phyloP scores from a whole-genome alignment of 1,140 invertebrate genomes.

The Ceratina calcarata region DNA sequence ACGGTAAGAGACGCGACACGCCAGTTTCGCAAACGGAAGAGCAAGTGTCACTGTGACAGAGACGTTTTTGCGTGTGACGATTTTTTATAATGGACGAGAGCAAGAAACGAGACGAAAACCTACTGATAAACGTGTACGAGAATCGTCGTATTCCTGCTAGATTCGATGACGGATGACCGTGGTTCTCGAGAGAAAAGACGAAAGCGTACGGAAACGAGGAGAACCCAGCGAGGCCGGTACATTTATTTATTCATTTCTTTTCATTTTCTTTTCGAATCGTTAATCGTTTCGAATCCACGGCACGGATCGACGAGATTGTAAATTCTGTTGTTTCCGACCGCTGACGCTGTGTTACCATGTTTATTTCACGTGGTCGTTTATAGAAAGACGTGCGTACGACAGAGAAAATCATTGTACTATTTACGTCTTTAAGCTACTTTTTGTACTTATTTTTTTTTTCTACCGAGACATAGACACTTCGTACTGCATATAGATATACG shows the following conservation, averaged over 20 bases:
- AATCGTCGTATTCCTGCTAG: conserved; percentile 14
- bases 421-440: conserved; percentile 46
- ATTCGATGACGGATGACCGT: conserved; percentile 22
- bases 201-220: conserved; percentile 12
- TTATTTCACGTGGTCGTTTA: conserved; percentile 52
- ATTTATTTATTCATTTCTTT: conserved; percentile 28
- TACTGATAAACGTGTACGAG: background rate
- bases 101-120: conserved; percentile 26
- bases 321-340: conserved; percentile 47
- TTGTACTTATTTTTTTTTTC: conserved; percentile 32
- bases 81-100: conserved; percentile 18
- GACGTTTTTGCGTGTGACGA: conserved; percentile 26
- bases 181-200: background rate
- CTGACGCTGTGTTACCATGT: conserved; percentile 43
- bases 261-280: background rate
- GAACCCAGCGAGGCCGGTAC: conserved; percentile 39
- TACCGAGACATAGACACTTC: conserved; percentile 1
- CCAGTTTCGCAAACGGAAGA: conserved; percentile 16
- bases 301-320: conserved; percentile 30
- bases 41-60: conserved; percentile 51
- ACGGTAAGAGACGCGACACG: background rate
- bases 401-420: conserved; percentile 27
- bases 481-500: conserved; percentile 27
- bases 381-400: no score
- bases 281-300: conserved; percentile 27